Percentiles rank a stretch among this genome's conserved stretches.
These are phyloP conservation scores for Tenthredo livida DNA, from an alignment of 2,888 invertebrate species.

Conservation along the genomic window DNA sequence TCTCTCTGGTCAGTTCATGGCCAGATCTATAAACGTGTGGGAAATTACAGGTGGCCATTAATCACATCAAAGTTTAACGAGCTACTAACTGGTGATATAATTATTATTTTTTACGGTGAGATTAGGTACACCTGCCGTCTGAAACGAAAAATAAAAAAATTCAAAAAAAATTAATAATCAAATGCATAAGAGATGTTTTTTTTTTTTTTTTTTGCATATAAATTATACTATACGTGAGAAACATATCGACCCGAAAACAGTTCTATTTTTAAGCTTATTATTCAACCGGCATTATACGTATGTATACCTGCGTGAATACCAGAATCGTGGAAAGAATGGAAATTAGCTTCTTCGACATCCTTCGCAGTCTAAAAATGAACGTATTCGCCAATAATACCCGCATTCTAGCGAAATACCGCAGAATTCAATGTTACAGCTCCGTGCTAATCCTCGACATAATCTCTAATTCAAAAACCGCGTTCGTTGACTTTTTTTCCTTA, in stretches of 20 bases:
- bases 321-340: background rate
- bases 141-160: background rate
- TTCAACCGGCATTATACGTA: background rate
- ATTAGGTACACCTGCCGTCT: background rate
- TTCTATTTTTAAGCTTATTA: background rate
- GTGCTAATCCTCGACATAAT: background rate
- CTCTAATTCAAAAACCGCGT: background rate
- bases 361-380: background rate
- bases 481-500: background rate
- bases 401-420: background rate
- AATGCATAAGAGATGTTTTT: background rate
- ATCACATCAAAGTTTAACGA: background rate
- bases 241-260: background rate
- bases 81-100: background rate
- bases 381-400: background rate
- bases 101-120: background rate
- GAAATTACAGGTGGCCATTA: background rate
- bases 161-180: background rate
- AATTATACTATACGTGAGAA: background rate
- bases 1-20: constrained; percentile 7
- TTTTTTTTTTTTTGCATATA: background rate
- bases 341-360: background rate
- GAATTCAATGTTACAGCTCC: background rate
- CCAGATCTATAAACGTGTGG: background rate
- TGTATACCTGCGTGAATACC: background rate